A percentile compares a stretch with the other conserved stretches of the same genome.
These are phyloP conservation scores for Leptogaster cylindrica DNA, from an alignment of 2,888 invertebrate species.

Conservation along the genomic window DNA sequence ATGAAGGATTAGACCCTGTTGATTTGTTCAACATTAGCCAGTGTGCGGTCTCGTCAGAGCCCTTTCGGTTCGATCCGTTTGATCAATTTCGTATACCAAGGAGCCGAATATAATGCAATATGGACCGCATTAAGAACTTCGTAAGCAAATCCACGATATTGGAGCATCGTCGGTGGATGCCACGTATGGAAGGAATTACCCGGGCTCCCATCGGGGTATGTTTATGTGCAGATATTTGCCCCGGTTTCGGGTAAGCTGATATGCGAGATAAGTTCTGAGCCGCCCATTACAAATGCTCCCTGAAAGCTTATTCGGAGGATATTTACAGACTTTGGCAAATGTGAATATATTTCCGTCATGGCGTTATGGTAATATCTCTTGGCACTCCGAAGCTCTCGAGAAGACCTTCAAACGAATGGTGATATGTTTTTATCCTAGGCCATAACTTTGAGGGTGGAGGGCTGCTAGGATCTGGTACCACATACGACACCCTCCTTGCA, in stretches of 20 bases:
- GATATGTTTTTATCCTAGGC: conserved; percentile 35
- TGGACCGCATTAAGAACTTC: conserved; percentile 36
- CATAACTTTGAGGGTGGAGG: conserved; percentile 18
- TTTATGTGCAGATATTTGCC: conserved; percentile 3
- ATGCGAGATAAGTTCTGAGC: conserved; percentile 38
- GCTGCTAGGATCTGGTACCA: not conserved
- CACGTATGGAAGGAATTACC: not conserved
- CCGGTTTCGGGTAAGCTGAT: conserved; percentile 29
- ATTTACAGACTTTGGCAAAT: conserved; percentile 37
- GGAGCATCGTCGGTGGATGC: not conserved
- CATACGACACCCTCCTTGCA: not conserved
- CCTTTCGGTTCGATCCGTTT: not conserved
- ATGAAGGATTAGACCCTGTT: conserved; percentile 28
- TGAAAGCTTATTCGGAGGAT: conserved; percentile 35
- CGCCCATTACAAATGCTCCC: conserved; percentile 35
- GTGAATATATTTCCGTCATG: conserved; percentile 38
- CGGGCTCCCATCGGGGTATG: not conserved
- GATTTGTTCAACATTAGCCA: conserved; percentile 28
- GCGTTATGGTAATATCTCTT: conserved; percentile 39
- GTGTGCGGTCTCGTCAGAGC: conserved; percentile 5
- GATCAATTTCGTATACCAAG: conserved; percentile 24
- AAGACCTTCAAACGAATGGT: conserved; percentile 35
- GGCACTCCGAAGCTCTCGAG: conserved; percentile 27
- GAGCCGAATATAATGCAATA: conserved; percentile 21
- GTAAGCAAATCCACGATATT: conserved; percentile 31